phyloP scores from a whole-genome alignment of 2,888 invertebrate species.

The Pristionchus arcanus region DNA sequence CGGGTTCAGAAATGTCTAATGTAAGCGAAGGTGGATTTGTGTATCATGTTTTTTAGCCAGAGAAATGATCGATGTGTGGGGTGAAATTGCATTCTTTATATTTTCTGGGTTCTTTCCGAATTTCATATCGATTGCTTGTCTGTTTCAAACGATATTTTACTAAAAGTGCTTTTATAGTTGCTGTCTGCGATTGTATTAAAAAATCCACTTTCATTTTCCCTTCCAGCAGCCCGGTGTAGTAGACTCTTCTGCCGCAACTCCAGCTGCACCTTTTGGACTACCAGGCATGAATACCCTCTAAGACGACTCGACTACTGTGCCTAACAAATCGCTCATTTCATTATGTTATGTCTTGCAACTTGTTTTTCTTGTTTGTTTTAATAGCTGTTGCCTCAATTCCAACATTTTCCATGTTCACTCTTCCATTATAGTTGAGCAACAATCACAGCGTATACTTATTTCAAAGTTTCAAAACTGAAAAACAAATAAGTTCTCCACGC shows the following conservation, averaged over 20 bases:
- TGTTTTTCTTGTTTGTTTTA: not conserved
- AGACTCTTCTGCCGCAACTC: not conserved
- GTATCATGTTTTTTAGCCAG: no score
- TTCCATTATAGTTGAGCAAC: not conserved
- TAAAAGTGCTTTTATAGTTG: no score
- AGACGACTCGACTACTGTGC: not conserved
- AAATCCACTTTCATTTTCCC: not conserved
- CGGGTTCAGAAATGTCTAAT: no score
- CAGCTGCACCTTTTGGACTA: conserved; percentile 47
- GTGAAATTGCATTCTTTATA: no score
- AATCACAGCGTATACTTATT: not conserved
- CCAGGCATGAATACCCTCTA: conserved; percentile 54
- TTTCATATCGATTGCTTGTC: no score
- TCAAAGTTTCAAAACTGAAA: not conserved
- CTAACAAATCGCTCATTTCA: not conserved
- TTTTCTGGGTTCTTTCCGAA: no score
- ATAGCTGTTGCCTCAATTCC: not conserved
- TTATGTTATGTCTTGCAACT: not conserved
- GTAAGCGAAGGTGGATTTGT: no score
- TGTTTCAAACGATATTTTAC: no score
- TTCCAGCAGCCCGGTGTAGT: conserved; percentile 30
- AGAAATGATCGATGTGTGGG: no score
- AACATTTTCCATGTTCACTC: not conserved
- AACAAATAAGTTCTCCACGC: not conserved
- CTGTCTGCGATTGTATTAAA: not conserved